Percentiles rank a stretch among this genome's conserved stretches.
These are phyloP conservation scores for Pelecanus crispus DNA, from an alignment of 2,113 vertebrate species.

Conservation along the genomic window DNA sequence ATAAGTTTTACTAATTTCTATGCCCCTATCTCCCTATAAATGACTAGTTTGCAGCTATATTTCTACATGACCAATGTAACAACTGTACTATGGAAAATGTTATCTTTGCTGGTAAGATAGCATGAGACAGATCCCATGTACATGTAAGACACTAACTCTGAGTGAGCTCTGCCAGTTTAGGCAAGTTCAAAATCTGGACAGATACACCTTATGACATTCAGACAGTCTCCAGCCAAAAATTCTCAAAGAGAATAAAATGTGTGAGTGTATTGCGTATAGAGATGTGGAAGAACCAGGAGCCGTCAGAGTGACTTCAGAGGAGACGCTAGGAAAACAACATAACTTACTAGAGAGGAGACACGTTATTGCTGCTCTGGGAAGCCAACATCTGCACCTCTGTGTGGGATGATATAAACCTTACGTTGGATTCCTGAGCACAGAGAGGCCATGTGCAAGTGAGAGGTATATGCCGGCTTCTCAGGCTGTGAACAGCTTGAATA, in stretches of 20 bases:
- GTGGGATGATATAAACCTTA: constrained; percentile 61
- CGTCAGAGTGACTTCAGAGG: constrained; percentile 45
- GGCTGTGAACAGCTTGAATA: background rate
- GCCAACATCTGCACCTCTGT: constrained; percentile 58
- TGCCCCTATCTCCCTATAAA: accelerated
- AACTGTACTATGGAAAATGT: background rate
- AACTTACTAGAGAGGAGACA: constrained; percentile 53
- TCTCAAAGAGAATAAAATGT: constrained; percentile 1
- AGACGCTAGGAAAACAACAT: constrained; percentile 43
- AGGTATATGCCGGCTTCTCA: background rate
- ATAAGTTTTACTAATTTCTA: background rate
- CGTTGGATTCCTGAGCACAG: constrained; percentile 49
- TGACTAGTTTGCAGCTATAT: background rate
- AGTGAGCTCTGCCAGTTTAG: background rate
- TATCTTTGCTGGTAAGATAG: background rate
- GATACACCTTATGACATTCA: background rate
- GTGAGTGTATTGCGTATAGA: background rate
- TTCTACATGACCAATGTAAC: background rate
- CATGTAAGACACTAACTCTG: background rate
- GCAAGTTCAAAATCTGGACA: constrained; percentile 8
- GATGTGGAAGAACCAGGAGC: constrained; percentile 19
- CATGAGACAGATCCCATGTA: background rate
- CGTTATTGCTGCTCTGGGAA: constrained; percentile 59
- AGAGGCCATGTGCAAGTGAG: constrained; percentile 32
- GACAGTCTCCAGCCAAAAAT: background rate